Evolutionary conservation across 2,888 invertebrate species (phyloP).

Genomic region (Sinopyrophorus schimmeli): DNA sequence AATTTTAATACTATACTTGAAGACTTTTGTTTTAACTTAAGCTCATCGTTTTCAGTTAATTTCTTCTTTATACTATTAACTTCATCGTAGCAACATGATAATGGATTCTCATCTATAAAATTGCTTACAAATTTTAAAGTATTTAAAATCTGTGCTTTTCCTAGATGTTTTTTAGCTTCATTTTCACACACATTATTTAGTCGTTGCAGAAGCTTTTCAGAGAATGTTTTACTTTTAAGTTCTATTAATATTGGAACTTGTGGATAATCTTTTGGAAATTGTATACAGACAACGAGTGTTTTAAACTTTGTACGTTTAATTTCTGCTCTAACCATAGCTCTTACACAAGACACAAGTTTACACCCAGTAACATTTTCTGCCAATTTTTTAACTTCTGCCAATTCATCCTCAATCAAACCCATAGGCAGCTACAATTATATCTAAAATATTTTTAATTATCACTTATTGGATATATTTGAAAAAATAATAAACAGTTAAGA

Average conservation of each 20-base stretch:
- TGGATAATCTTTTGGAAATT: constrained; percentile 70
- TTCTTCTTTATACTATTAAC: constrained; percentile 63
- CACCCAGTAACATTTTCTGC: constrained; percentile 65
- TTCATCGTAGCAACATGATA: constrained; percentile 74
- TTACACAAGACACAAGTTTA: constrained; percentile 68
- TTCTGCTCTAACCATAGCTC: constrained; percentile 67
- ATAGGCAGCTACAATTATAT: constrained; percentile 52
- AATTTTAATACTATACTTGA: constrained; percentile 64
- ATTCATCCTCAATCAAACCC: constrained; percentile 69
- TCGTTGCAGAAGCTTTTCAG: constrained; percentile 64
- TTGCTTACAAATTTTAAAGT: constrained; percentile 64
- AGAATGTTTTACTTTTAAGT: constrained; percentile 70
- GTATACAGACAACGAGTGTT: constrained; percentile 65
- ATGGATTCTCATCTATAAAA: constrained; percentile 70
- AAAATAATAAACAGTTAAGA: too few species aligned
- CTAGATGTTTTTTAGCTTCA: constrained; percentile 61
- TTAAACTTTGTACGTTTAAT: constrained; percentile 68
- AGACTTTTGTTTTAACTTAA: constrained; percentile 69
- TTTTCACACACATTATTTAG: constrained; percentile 65
- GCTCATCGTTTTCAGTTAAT: constrained; percentile 57
- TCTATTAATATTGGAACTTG: constrained; percentile 63
- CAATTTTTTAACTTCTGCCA: constrained; percentile 65
- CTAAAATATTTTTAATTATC: too few species aligned
- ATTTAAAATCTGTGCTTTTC: constrained; percentile 64
- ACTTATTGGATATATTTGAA: too few species aligned